Evolutionary conservation across 2,888 invertebrate species (phyloP), one percentile per base, ranked within the genome.

Genomic region (Hydrotaea diabolus): DNA sequence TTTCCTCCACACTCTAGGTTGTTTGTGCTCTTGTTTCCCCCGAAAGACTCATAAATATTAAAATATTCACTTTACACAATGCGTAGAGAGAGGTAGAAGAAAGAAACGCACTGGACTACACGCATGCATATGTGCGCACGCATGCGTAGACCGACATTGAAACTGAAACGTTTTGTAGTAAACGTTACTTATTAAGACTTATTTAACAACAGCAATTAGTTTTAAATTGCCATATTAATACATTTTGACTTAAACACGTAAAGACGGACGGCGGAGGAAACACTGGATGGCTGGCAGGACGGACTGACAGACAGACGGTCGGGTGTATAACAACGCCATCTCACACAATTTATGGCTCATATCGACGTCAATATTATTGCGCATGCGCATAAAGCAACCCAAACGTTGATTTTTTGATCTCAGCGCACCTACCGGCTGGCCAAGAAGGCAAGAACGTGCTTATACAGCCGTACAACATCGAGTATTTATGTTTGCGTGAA

Each of bases 181-280:
- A 85, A 85, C 69, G 77, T 85, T 85, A 82, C 82, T 80, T 85
- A 82, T 85, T 85, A 80, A 85, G 85, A 77, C 80, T 85, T 85
- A 80, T 82, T 85, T 82, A 85, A 85, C 79, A 85, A 82, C 85
- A 85, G 85, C 85, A 85, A 85, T 85, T 85, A 85, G 85, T 85
- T 82, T 80, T 77, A 85, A 85, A 85, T 82, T 82, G 85, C 85
- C 85, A 85, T 82, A 85, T 85, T 85, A 85, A 85, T 85, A 80
- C 79, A 76, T 82, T 82, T 82, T 77, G 77, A 77, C 80, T 78
- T 84, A 79, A 82, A 77, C 81, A 82, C 75, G 77, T 73, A 81
- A 77, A 64, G 57, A 17, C 57, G 64, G 17, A 46, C 53, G n/a
- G 66, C 71, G 4, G 39, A 62, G 21, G 55, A 59, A 59, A 26